Evolutionary conservation across 2,888 invertebrate species (phyloP).

Genomic region (Altica lythri): DNA sequence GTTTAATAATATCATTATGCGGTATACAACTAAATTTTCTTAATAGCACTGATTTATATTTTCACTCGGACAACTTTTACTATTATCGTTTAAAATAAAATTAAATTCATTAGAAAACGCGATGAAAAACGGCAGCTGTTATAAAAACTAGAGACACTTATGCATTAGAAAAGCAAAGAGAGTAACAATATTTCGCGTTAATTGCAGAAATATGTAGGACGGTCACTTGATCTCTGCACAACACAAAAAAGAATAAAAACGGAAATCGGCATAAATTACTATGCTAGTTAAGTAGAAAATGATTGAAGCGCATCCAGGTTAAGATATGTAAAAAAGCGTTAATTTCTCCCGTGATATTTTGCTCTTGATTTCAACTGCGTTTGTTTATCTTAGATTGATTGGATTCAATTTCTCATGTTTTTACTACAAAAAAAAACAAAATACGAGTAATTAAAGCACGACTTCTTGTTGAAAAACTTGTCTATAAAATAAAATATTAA

Average conservation of each 20-base stretch:
- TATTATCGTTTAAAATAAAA: neutral
- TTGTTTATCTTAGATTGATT: neutral
- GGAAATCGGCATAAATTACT: constrained; percentile 18
- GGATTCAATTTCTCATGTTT: neutral
- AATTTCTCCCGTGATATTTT: constrained; percentile 10
- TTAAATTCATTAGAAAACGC: constrained; percentile 4
- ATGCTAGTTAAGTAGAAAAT: constrained; percentile 19
- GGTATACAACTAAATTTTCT: too few species aligned
- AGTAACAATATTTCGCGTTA: constrained; percentile 13
- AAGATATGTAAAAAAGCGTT: constrained; percentile 2
- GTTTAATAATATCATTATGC: too few species aligned
- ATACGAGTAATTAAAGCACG: too few species aligned
- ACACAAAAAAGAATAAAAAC: constrained; percentile 22
- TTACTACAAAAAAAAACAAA: too few species aligned
- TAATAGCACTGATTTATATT: too few species aligned
- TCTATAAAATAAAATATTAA: too few species aligned
- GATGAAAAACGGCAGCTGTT: constrained; percentile 4
- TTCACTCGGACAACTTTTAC: constrained; percentile 6
- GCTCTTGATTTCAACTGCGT: constrained; percentile 12
- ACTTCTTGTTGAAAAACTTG: too few species aligned
- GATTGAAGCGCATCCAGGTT: constrained; percentile 14
- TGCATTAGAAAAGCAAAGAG: constrained; percentile 21
- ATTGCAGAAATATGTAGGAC: constrained; percentile 14
- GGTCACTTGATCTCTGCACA: constrained; percentile 6
- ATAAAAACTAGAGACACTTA: neutral